phyloP scores from a whole-genome alignment of 2,797 vertebrate genomes.

The Parotocinclus haroldoi region DNA sequence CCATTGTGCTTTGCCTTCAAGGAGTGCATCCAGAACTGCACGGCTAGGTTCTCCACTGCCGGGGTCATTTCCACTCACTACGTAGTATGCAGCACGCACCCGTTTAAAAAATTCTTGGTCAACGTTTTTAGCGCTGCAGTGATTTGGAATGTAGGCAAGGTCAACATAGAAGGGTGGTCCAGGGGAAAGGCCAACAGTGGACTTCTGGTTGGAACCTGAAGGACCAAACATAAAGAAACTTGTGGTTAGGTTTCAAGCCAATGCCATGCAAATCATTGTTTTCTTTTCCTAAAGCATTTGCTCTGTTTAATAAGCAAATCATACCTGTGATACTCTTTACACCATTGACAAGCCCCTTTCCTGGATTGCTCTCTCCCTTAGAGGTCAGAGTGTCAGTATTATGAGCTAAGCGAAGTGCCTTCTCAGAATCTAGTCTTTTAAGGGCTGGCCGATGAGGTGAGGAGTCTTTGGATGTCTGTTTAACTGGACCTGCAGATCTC shows the following conservation, averaged over 20 bases:
- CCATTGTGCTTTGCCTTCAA: conserved; percentile 97
- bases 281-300: no score
- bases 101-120: conserved; percentile 97
- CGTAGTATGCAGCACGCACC: conserved; percentile 90
- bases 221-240: conserved; percentile 3
- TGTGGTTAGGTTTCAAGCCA: neutral
- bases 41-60: conserved; percentile 91
- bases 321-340: conserved; percentile 81
- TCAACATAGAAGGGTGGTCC: conserved; percentile 91
- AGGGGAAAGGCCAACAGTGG: conserved; percentile 64
- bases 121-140: conserved; percentile 96
- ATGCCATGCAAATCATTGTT: no score
- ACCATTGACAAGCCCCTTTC: conserved; percentile 81
- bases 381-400: conserved; percentile 71
- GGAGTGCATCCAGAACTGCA: conserved; percentile 86
- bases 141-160: conserved; percentile 96
- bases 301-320: neutral
- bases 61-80: conserved; percentile 93
- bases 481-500: conserved; percentile 82
- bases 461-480: conserved; percentile 75
- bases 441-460: conserved; percentile 74
- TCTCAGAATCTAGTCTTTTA: conserved; percentile 79
- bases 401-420: conserved; percentile 72
- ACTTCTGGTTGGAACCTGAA: conserved; percentile 75
- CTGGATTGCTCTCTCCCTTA: conserved; percentile 71